These are phyloP conservation scores for Nomada lathburiana DNA, from an alignment of 2,888 invertebrate species.

Conservation along the genomic window DNA sequence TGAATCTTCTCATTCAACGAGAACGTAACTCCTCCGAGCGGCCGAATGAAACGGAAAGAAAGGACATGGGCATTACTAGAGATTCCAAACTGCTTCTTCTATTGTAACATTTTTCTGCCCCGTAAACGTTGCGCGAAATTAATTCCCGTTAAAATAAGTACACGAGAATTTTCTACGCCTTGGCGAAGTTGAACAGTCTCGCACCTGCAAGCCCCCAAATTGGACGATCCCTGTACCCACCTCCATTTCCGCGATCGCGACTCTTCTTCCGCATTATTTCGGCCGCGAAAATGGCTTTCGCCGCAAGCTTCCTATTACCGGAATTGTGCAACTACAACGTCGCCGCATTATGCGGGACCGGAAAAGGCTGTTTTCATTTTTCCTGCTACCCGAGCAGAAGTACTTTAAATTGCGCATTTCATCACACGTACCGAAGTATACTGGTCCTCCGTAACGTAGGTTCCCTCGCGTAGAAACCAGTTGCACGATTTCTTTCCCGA, in stretches of 20 bases:
- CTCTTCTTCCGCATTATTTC: not conserved
- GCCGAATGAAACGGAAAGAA: not conserved
- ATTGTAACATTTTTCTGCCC: not conserved
- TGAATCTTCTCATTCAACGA: not conserved
- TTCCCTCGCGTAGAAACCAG: not conserved
- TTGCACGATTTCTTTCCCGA: not conserved
- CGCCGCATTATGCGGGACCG: not conserved
- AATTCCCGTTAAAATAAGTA: too few species aligned
- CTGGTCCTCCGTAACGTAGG: not conserved
- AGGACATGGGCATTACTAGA: not conserved
- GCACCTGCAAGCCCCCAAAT: not conserved
- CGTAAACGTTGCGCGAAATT: too few species aligned
- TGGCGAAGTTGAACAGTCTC: not conserved
- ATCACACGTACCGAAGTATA: not conserved
- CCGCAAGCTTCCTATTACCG: not conserved
- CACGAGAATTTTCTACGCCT: not conserved
- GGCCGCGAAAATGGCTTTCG: not conserved
- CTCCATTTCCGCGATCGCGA: not conserved
- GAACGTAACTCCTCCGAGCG: not conserved
- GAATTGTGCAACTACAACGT: not conserved
- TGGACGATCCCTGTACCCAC: too few species aligned
- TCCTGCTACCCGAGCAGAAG: not conserved
- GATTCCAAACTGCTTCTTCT: not conserved
- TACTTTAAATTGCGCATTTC: not conserved
- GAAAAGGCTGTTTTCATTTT: constrained; percentile 6